Evolutionary conservation across 1,140 invertebrate genomes (phyloP).

Genomic region (Maniola jurtina): DNA sequence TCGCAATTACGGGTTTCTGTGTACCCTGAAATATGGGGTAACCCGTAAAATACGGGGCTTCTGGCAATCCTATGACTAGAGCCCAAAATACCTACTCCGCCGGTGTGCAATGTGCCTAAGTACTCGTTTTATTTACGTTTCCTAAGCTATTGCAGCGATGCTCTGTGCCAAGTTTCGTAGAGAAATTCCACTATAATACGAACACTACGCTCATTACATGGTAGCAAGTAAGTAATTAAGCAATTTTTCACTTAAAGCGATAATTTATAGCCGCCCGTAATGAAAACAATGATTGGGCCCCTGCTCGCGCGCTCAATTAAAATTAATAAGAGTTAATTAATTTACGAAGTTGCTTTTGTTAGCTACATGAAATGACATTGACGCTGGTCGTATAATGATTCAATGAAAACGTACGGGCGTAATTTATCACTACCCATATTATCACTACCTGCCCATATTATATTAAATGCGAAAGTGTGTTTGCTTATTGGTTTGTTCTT

Average conservation of each 20-base stretch:
- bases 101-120: no score
- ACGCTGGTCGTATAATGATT: constrained; percentile 3
- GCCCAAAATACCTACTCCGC: no score
- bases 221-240: constrained; percentile 15
- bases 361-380: constrained; percentile 2
- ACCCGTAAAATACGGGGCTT: no score
- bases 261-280: constrained; percentile 26
- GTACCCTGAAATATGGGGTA: no score
- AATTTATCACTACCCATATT: no score
- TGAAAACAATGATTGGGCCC: constrained; percentile 26
- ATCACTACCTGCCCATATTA: no score
- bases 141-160: background rate
- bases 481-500: no score
- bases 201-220: background rate
- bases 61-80: no score
- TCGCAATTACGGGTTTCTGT: no score
- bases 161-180: background rate
- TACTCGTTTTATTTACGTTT: no score
- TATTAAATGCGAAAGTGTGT: no score
- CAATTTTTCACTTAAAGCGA: constrained; percentile 20
- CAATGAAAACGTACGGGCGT: constrained; percentile 10
- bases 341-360: constrained; percentile 24
- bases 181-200: background rate
- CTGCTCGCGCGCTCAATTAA: constrained; percentile 23
- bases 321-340: constrained; percentile 32